Evolutionary conservation across 2,888 invertebrate genomes (phyloP).

Genomic region (Eilema caniola): DNA sequence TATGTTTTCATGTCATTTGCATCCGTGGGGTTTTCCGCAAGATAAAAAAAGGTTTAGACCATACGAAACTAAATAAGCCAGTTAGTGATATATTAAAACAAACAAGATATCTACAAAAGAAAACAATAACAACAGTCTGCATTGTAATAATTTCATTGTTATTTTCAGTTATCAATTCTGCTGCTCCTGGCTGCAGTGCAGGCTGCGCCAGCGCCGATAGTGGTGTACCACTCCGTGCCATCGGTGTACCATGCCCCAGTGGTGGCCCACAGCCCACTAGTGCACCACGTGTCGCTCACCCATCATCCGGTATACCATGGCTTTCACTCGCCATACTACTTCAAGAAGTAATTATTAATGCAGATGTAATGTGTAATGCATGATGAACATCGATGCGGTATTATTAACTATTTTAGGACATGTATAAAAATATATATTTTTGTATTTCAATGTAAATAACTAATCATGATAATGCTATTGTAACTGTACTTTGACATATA

Average conservation of each 20-base stretch:
- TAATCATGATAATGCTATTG: neutral
- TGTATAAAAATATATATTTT: neutral
- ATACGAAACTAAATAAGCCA: too few species aligned
- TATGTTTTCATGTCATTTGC: too few species aligned
- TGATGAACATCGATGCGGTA: too few species aligned
- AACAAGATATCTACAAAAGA: too few species aligned
- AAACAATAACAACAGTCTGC: too few species aligned
- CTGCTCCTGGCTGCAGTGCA: slow-evolving; percentile 58
- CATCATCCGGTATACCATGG: slow-evolving; percentile 30
- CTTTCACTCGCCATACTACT: slow-evolving; percentile 31
- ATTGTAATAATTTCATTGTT: too few species aligned
- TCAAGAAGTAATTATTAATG: slow-evolving; percentile 13
- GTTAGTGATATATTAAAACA: too few species aligned
- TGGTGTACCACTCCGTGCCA: slow-evolving; percentile 42
- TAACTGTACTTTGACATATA: neutral
- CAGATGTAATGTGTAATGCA: neutral
- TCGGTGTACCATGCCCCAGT: slow-evolving; percentile 57
- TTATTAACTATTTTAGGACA: neutral
- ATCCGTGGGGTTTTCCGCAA: too few species aligned
- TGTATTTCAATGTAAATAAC: neutral
- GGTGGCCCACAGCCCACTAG: slow-evolving; percentile 60
- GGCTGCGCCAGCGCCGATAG: slow-evolving; percentile 63
- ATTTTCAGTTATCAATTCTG: slow-evolving; percentile 59
- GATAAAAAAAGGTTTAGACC: too few species aligned
- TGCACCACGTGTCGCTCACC: slow-evolving; percentile 63